A percentile compares a stretch with the other conserved stretches of the same genome.
Evolutionary conservation across 2,888 invertebrate species (phyloP).

Genomic region (Platycnemis pennipes): DNA sequence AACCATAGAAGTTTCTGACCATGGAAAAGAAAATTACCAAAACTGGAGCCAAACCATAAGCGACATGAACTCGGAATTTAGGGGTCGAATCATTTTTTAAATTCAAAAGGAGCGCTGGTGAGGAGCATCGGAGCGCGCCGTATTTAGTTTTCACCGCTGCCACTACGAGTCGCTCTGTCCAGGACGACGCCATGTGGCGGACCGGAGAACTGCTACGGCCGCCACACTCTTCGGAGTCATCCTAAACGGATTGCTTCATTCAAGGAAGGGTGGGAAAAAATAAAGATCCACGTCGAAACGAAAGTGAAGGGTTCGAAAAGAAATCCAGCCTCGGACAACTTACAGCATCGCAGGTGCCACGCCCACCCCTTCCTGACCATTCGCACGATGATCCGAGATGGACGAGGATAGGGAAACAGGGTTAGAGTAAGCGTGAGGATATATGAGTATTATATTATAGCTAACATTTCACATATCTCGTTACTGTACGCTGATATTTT

Average conservation of each 20-base stretch:
- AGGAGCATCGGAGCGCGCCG: background rate
- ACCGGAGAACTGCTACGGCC: background rate
- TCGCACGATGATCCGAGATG: slow-evolving; percentile 1
- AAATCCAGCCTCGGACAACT: slow-evolving; percentile 38
- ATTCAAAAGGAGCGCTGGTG: background rate
- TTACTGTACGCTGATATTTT: no score
- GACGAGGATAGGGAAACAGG: background rate
- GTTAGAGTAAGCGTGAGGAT: no score
- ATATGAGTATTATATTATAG: no score
- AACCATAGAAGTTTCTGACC: no score
- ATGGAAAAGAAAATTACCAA: no score
- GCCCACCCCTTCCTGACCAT: slow-evolving; percentile 8
- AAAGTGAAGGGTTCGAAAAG: slow-evolving; percentile 40
- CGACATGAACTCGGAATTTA: no score
- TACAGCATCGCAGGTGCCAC: slow-evolving; percentile 30
- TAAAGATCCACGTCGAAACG: slow-evolving; percentile 38
- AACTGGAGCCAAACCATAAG: no score
- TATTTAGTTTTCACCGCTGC: background rate
- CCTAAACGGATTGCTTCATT: slow-evolving; percentile 54
- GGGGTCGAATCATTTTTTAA: background rate
- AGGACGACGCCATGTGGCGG: slow-evolving; percentile 27
- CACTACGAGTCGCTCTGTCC: background rate
- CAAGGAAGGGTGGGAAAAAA: slow-evolving; percentile 65
- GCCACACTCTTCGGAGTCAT: background rate
- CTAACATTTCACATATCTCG: no score